A percentile compares a stretch with the other conserved stretches of the same genome.
Conservation (phyloP, 2,888 invertebrate species). For the Argyra leucocephala region DNA sequence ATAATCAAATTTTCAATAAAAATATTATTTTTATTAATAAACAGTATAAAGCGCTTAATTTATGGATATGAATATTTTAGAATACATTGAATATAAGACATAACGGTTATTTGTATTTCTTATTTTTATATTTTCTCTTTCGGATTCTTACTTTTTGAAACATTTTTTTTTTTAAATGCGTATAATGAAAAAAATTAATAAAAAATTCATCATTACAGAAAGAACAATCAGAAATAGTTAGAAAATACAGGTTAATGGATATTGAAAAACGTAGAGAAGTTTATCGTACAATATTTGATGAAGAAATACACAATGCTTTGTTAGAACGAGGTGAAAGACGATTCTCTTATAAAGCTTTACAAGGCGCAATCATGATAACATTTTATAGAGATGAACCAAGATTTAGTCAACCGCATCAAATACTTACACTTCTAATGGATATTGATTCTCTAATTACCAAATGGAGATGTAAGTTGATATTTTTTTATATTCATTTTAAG, state of each 20-base stretch:
- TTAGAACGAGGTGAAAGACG: slow-evolving; percentile 64
- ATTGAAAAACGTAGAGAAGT: slow-evolving; percentile 71
- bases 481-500: slow-evolving; percentile 9
- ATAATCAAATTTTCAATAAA: no score
- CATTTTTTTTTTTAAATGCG: no score
- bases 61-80: no score
- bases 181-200: no score
- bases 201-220: no score
- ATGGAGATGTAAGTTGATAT: slow-evolving; percentile 82
- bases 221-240: slow-evolving; percentile 53
- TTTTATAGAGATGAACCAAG: slow-evolving; percentile 94
- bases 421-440: slow-evolving; percentile 89
- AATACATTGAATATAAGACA: neutral
- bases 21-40: no score
- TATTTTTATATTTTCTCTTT: no score
- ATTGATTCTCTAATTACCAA: slow-evolving; percentile 97
- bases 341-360: slow-evolving; percentile 81
- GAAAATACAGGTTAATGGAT: slow-evolving; percentile 59
- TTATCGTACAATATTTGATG: slow-evolving; percentile 84
- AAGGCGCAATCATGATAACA: slow-evolving; percentile 96
- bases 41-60: no score
- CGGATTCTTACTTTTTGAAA: no score
- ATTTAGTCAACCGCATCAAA: slow-evolving; percentile 95
- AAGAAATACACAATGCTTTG: slow-evolving; percentile 70
- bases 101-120: no score